These are phyloP conservation scores for Linnaemya vulpina DNA, from an alignment of 2,888 invertebrate species.

Conservation along the genomic window DNA sequence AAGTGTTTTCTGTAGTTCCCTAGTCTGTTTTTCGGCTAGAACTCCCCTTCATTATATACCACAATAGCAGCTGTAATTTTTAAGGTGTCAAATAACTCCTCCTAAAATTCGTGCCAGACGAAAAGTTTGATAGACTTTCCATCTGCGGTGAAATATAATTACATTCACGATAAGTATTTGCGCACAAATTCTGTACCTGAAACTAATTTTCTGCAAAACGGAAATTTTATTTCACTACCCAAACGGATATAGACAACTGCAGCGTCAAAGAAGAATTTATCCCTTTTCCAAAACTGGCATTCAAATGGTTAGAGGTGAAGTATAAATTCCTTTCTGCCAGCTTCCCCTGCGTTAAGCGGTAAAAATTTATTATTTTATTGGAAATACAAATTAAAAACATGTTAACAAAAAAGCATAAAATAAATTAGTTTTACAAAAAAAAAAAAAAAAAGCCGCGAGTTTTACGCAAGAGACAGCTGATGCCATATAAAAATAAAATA, in stretches of 20 bases:
- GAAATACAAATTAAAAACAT: conserved; percentile 44
- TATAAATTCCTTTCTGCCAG: neutral
- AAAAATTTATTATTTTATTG: conserved; percentile 22
- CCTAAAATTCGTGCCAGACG: too few relatives aligned
- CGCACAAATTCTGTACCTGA: too few relatives aligned
- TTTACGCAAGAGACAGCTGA: conserved; percentile 58
- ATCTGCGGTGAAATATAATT: too few relatives aligned
- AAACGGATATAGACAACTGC: conserved; percentile 38
- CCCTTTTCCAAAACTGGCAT: neutral
- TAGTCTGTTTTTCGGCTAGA: too few relatives aligned
- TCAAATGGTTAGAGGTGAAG: neutral
- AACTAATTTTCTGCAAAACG: neutral
- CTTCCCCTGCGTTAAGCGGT: conserved; percentile 12
- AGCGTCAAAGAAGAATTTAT: neutral
- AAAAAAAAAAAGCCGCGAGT: conserved; percentile 57
- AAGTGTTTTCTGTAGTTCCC: too few relatives aligned
- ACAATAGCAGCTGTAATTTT: too few relatives aligned
- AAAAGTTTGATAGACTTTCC: too few relatives aligned
- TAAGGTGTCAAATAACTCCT: too few relatives aligned
- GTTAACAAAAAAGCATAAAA: conserved; percentile 37
- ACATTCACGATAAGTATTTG: too few relatives aligned
- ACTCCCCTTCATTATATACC: too few relatives aligned
- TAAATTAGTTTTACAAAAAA: conserved; percentile 35
- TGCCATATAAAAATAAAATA: conserved; percentile 51
- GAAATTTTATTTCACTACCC: conserved; percentile 1